Conservation (phyloP, 1,140 invertebrate genomes). For the Megalopta genalis region DNA sequence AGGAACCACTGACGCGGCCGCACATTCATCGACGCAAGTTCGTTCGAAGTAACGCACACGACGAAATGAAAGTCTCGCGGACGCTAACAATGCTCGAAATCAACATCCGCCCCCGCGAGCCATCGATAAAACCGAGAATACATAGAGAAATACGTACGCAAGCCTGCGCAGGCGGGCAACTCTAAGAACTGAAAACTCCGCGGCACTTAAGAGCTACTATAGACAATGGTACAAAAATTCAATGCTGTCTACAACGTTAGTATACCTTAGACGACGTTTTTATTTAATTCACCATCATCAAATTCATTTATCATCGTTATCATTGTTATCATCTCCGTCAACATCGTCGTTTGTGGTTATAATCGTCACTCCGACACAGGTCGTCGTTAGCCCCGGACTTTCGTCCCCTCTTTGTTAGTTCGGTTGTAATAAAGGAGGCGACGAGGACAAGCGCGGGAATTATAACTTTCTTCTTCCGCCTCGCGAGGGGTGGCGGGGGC, state of each 20-base stretch:
- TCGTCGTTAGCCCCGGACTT: conserved; percentile 9
- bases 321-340: conserved; percentile 13
- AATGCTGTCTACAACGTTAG: conserved; percentile 73
- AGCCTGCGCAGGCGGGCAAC: conserved; percentile 45
- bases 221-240: conserved; percentile 79
- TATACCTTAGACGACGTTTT: conserved; percentile 74
- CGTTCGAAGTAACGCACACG: not conserved
- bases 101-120: conserved; percentile 35
- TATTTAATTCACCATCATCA: conserved; percentile 30
- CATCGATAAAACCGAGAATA: conserved; percentile 37
- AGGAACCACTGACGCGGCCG: not conserved
- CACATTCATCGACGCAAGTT: not conserved
- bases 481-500: conserved; percentile 44
- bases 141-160: conserved; percentile 34
- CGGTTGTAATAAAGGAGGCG: conserved; percentile 66
- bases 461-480: conserved; percentile 54
- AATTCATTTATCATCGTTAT: not conserved
- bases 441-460: conserved; percentile 68
- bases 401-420: conserved; percentile 41
- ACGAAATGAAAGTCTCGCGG: not conserved
- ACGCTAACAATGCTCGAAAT: not conserved
- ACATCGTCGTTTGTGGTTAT: conserved; percentile 2
- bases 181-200: conserved; percentile 57
- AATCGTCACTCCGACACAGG: not conserved
- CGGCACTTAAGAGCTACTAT: conserved; percentile 76